A percentile compares a stretch with the other conserved stretches of the same genome.
Evolutionary conservation across 2,797 vertebrate species (phyloP).

Genomic region (Rhinophrynus dorsalis): DNA sequence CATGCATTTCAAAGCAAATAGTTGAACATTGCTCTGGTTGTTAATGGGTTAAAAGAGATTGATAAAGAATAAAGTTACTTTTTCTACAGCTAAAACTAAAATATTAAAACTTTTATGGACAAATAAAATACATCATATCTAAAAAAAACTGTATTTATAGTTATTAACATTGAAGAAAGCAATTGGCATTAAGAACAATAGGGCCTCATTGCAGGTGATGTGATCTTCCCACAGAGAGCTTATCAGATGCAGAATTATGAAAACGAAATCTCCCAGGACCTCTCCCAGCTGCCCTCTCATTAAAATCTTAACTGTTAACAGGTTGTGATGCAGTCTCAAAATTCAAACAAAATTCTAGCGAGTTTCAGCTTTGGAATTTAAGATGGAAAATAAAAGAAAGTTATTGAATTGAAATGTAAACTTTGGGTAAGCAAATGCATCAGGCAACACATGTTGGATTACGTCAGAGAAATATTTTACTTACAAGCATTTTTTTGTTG

Average conservation of each 20-base stretch:
- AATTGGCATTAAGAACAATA: conserved; percentile 45
- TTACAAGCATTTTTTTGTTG: conserved; percentile 29
- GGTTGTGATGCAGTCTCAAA: background rate
- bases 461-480: conserved; percentile 27
- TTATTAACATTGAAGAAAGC: too few species aligned
- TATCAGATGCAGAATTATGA: conserved; percentile 61
- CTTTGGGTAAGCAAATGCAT: conserved; percentile 1
- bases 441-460: conserved; percentile 23
- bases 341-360: background rate
- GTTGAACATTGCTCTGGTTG: too few species aligned
- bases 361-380: conserved; percentile 6
- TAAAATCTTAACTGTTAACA: background rate
- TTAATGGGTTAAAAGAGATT: too few species aligned
- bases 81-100: too few species aligned
- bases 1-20: too few species aligned
- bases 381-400: background rate
- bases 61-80: too few species aligned
- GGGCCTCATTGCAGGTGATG: conserved; percentile 59
- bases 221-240: conserved; percentile 65
- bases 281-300: conserved; percentile 52
- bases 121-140: too few species aligned
- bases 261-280: conserved; percentile 62
- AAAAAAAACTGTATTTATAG: too few species aligned
- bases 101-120: too few species aligned
- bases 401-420: conserved; percentile 29